phyloP scores from a whole-genome alignment of 2,797 vertebrate species.

The Labroides dimidiatus region DNA sequence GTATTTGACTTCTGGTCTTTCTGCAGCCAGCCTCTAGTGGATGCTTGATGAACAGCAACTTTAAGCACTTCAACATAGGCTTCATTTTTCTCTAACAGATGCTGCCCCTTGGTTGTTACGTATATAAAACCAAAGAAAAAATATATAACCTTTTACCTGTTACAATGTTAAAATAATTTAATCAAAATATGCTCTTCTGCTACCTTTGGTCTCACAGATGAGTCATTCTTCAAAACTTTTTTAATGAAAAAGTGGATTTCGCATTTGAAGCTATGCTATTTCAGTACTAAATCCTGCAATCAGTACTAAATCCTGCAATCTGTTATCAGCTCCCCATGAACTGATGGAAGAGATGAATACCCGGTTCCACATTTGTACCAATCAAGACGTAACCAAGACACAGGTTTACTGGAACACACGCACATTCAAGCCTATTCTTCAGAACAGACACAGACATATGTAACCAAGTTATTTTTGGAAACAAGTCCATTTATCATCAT shows the following conservation, averaged over 20 bases:
- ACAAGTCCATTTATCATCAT: constrained; percentile 26
- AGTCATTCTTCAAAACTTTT: constrained; percentile 29
- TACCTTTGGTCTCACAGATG: constrained; percentile 28
- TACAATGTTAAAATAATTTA: constrained; percentile 5
- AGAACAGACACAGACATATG: constrained; percentile 3
- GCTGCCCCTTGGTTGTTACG: too few relatives aligned
- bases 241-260: constrained; percentile 36
- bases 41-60: too few relatives aligned
- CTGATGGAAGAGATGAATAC: constrained; percentile 54
- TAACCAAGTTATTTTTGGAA: constrained; percentile 28
- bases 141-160: background rate
- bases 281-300: constrained; percentile 53
- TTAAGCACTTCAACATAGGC: too few relatives aligned
- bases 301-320: constrained; percentile 62
- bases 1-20: too few relatives aligned
- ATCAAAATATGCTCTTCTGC: constrained; percentile 2
- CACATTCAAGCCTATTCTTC: constrained; percentile 18
- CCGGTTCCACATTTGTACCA: constrained; percentile 50
- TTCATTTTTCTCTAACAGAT: too few relatives aligned
- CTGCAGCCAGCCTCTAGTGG: too few relatives aligned
- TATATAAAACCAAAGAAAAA: too few relatives aligned
- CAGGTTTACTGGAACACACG: constrained; percentile 32
- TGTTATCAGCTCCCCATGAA: constrained; percentile 56
- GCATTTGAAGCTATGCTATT: constrained; percentile 25
- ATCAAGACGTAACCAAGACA: constrained; percentile 50